These are phyloP conservation scores for Oryzias melastigma DNA, from an alignment of 2,113 vertebrate genomes.

Conservation along the genomic window DNA sequence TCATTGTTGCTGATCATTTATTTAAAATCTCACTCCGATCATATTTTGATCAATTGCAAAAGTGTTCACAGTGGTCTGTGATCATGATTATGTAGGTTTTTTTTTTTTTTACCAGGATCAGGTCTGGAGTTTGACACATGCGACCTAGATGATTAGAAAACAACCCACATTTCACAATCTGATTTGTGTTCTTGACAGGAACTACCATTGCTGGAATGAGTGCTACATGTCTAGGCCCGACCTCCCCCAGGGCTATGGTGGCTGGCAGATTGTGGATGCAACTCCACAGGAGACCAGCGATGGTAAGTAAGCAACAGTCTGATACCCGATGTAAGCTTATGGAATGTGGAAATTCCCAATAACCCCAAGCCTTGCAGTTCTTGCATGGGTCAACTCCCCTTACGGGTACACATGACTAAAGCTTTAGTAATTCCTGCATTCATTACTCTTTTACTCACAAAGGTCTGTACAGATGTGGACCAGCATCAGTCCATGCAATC, in stretches of 20 bases:
- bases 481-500: slow-evolving; percentile 90
- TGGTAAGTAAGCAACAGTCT: slow-evolving; percentile 71
- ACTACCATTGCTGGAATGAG: slow-evolving; percentile 98
- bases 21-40: too few relatives aligned
- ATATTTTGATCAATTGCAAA: too few relatives aligned
- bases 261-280: slow-evolving; percentile 95
- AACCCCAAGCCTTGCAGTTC: too few relatives aligned
- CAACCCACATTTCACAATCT: not conserved
- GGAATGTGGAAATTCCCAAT: too few relatives aligned
- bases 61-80: too few relatives aligned
- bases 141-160: too few relatives aligned
- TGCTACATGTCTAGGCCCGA: slow-evolving; percentile 94
- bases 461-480: slow-evolving; percentile 97
- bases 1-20: too few relatives aligned
- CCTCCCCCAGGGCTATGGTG: slow-evolving; percentile 90
- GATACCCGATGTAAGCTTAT: too few relatives aligned
- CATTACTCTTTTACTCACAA: slow-evolving; percentile 10
- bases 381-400: too few relatives aligned
- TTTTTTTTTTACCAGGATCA: not conserved
- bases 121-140: too few relatives aligned
- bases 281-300: slow-evolving; percentile 98
- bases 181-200: slow-evolving; percentile 75
- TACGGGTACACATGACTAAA: not conserved
- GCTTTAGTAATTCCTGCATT: not conserved
- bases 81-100: too few relatives aligned